Base-by-base conservation (phyloP, 2,797 vertebrate genomes). In the Sardinella longiceps region DNA sequence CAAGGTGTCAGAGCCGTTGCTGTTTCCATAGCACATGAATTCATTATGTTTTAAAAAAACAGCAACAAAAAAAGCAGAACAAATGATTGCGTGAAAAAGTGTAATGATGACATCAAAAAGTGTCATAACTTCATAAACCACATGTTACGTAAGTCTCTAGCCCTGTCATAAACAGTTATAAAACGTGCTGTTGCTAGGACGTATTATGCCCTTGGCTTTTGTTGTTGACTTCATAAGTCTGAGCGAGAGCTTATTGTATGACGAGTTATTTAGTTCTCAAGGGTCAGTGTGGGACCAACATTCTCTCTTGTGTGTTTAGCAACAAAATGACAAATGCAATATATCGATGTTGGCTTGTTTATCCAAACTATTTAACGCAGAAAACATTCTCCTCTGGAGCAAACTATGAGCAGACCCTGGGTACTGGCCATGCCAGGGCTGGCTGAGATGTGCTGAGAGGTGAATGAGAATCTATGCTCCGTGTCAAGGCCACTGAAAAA, bases 291-390 rank as follows among this genome's bases (percentile, higher is more conserved):
- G 33, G 20, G 37, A 77, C 37, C 37, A 23, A 77, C 4, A 77
- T 77, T 77, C 37, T 43, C 37, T 23, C n/a, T n/a, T n/a, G n/a
- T n/a, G 37, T 43, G 33, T 43, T 23, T 18, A 39, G 37, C 37
- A 77, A 77, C 70, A 77, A 43, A 43, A 77, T 43, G 70, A 77
- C 70, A 39, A 23, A 77, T 43, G 70, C 18, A 77, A 77, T 77
- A 43, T 77, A 37, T 43, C 5, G 51, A 11, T 14, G 50, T 5
- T 6, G 5, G 70, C 70, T 43, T 77, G 37, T 77, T 77, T 77
- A 77, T 77, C 70, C 15, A 23, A 39, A 43, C 37, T 20, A 15
- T 37, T 18, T 18, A 20, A 9, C 7, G 6, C 37, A 37, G 18
- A 77, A 20, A 43, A 39, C 20, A 43, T 23, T 77, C 39, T 43